Percentiles rank a stretch among this genome's conserved stretches.
These are phyloP conservation scores for Aradus depressus DNA, from an alignment of 2,888 invertebrate genomes.

Conservation along the genomic window DNA sequence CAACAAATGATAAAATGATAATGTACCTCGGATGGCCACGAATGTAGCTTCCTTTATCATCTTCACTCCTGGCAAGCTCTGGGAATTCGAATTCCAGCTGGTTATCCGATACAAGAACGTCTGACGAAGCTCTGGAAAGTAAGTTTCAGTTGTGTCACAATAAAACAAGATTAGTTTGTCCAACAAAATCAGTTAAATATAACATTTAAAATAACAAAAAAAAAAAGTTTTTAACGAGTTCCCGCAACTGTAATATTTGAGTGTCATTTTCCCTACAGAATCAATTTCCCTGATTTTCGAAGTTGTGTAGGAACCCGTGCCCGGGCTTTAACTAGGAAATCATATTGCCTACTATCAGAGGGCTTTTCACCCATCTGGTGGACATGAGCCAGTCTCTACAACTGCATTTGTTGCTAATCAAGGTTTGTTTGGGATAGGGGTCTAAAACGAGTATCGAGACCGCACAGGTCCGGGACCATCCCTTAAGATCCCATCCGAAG, in stretches of 20 bases:
- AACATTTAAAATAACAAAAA: slow-evolving; percentile 4
- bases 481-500: too few relatives aligned
- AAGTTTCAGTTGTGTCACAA: neutral
- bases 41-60: slow-evolving; percentile 42
- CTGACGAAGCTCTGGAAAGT: slow-evolving; percentile 32
- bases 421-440: too few relatives aligned
- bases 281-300: too few relatives aligned
- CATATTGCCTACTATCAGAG: too few relatives aligned
- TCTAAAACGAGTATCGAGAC: too few relatives aligned
- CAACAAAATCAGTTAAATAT: neutral
- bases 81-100: slow-evolving; percentile 59
- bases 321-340: too few relatives aligned
- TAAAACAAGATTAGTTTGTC: neutral
- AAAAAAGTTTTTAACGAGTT: neutral
- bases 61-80: slow-evolving; percentile 44
- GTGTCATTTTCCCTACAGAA: too few relatives aligned
- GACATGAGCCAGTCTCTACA: too few relatives aligned
- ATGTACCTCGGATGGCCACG: slow-evolving; percentile 37
- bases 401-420: too few relatives aligned
- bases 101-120: slow-evolving; percentile 34
- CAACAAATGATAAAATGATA: neutral
- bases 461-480: too few relatives aligned
- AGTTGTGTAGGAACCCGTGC: too few relatives aligned
- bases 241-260: neutral
- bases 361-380: too few relatives aligned